Evolutionary conservation across 64 coral and sea anemone species (phyloP).

Genomic region (Acropora yongei): DNA sequence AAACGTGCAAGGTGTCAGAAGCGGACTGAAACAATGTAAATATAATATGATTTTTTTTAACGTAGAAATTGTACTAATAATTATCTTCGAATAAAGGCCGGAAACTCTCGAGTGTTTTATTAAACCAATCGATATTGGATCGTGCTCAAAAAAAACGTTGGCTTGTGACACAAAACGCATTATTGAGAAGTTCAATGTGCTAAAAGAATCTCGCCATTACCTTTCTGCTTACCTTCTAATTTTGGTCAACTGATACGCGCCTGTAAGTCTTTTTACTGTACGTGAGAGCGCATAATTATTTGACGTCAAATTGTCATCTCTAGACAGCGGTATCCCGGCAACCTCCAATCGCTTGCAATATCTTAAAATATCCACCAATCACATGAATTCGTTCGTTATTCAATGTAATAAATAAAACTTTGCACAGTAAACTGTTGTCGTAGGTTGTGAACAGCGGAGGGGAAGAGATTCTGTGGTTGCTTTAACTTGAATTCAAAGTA

Average conservation of each 20-base stretch:
- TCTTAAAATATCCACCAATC: constrained; percentile 72
- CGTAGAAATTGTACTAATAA: no score
- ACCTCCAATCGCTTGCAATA: not conserved
- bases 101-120: not conserved
- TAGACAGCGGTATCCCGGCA: not conserved
- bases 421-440: no score
- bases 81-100: not conserved
- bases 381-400: not conserved
- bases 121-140: constrained; percentile 5
- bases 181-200: not conserved
- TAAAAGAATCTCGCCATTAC: no score
- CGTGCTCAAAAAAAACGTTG: not conserved
- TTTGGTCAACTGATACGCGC: no score
- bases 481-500: not conserved
- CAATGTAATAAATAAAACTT: not conserved
- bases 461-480: no score
- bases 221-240: no score
- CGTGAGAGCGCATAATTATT: not conserved
- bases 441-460: no score
- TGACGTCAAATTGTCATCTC: not conserved
- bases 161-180: not conserved
- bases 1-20: no score
- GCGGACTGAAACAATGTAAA: no score
- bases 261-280: not conserved
- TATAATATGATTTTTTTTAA: no score